A percentile compares a stretch with the other conserved stretches of the same genome.
phyloP scores from a whole-genome alignment of 1,140 invertebrate genomes.

The Philotrypesis tridentata region DNA sequence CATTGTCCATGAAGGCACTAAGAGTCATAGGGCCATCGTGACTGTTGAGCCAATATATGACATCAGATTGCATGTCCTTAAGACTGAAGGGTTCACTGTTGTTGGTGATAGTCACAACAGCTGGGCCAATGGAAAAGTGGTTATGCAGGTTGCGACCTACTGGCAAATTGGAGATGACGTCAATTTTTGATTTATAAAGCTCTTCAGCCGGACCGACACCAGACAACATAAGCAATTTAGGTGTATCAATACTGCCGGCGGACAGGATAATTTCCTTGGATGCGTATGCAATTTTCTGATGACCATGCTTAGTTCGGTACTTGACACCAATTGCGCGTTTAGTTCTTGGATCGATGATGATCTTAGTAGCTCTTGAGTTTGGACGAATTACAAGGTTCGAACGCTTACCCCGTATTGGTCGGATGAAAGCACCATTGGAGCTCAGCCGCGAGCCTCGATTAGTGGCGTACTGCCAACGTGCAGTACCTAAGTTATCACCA shows the following conservation, averaged over 20 bases:
- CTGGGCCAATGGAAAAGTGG: slow-evolving; percentile 62
- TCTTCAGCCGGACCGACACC: slow-evolving; percentile 56
- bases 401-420: slow-evolving; percentile 33
- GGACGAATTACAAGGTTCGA: slow-evolving; percentile 16
- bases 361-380: slow-evolving; percentile 1
- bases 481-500: slow-evolving; percentile 14
- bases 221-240: slow-evolving; percentile 71
- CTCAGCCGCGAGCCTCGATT: slow-evolving; percentile 22
- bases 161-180: slow-evolving; percentile 60
- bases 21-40: slow-evolving; percentile 27
- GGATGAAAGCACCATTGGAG: slow-evolving; percentile 36
- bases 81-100: not conserved
- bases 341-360: slow-evolving; percentile 20
- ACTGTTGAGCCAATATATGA: slow-evolving; percentile 24
- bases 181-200: slow-evolving; percentile 55
- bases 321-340: slow-evolving; percentile 33
- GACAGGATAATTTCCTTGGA: slow-evolving; percentile 75
- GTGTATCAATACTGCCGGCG: slow-evolving; percentile 70
- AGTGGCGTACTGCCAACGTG: not conserved
- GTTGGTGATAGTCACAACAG: not conserved
- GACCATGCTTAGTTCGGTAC: not conserved
- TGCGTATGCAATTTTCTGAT: slow-evolving; percentile 58
- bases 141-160: slow-evolving; percentile 74
- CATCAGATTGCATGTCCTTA: not conserved
- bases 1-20: not conserved